phyloP scores from a whole-genome alignment of 1,140 invertebrate genomes.

The Brachystomella parvula region DNA sequence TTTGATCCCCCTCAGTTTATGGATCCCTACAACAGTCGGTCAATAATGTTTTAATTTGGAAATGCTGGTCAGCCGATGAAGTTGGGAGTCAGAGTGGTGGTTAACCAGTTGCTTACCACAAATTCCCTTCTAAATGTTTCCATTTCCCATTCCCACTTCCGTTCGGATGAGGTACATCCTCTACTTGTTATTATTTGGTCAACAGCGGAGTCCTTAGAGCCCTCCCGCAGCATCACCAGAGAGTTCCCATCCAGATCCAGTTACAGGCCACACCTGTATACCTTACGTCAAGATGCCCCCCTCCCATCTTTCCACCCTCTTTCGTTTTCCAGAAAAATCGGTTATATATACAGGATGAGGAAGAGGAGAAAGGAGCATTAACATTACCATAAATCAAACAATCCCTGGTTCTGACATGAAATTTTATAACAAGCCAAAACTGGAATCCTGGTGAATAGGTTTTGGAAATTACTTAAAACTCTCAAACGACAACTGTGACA shows the following conservation, averaged over 20 bases:
- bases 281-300: background rate
- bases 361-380: slow-evolving; percentile 31
- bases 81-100: too few relatives aligned
- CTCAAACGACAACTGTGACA: slow-evolving; percentile 39
- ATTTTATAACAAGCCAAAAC: slow-evolving; percentile 30
- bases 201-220: too few relatives aligned
- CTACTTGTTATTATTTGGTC: too few relatives aligned
- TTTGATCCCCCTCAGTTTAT: too few relatives aligned
- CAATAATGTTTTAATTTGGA: too few relatives aligned
- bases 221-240: background rate
- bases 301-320: slow-evolving; percentile 4
- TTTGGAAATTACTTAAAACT: slow-evolving; percentile 39
- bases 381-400: slow-evolving; percentile 40
- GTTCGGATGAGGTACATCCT: too few relatives aligned
- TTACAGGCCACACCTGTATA: slow-evolving; percentile 24
- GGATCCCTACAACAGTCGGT: too few relatives aligned
- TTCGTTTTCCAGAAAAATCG: too few relatives aligned
- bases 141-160: too few relatives aligned
- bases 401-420: slow-evolving; percentile 37
- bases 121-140: too few relatives aligned
- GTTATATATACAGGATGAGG: slow-evolving; percentile 36
- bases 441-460: slow-evolving; percentile 29
- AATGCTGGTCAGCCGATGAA: too few relatives aligned
- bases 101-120: too few relatives aligned
- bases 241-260: slow-evolving; percentile 7